Percentiles rank a stretch among this genome's conserved stretches.
phyloP scores from a whole-genome alignment of 2,797 vertebrate genomes.

The Pristis pectinata region DNA sequence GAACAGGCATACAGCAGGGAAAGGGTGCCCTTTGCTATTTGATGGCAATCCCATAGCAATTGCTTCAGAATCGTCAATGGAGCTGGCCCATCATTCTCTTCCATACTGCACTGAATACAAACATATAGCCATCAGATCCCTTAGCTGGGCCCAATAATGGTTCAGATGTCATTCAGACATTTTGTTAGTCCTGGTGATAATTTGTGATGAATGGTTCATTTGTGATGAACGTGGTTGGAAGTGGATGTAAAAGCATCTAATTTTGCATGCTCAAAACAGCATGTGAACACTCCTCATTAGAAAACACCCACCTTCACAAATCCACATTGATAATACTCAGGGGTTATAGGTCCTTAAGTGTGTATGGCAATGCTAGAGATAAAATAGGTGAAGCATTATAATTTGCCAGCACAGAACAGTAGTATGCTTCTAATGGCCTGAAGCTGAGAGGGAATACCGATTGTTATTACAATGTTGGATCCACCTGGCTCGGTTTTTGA shows the following conservation, averaged over 20 bases:
- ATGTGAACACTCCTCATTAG: background rate
- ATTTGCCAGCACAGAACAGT: background rate
- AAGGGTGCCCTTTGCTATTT: background rate
- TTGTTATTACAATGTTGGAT: background rate
- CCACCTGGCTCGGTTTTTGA: background rate
- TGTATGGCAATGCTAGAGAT: background rate
- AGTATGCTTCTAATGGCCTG: background rate
- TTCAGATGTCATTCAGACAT: background rate
- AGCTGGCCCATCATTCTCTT: background rate
- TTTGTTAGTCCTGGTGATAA: background rate
- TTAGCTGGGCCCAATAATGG: background rate
- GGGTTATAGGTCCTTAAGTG: background rate
- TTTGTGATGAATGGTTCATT: too few relatives aligned
- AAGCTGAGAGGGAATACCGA: background rate
- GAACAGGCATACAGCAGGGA: background rate
- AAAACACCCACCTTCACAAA: background rate
- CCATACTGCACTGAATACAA: background rate
- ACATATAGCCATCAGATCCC: background rate
- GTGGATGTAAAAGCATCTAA: background rate
- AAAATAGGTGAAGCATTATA: background rate
- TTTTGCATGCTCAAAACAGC: background rate
- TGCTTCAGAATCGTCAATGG: background rate
- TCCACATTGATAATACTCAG: background rate
- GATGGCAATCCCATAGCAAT: background rate
- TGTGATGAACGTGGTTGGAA: background rate